These are phyloP conservation scores for Netelia melanura DNA, from an alignment of 2,888 invertebrate genomes.

Conservation along the genomic window DNA sequence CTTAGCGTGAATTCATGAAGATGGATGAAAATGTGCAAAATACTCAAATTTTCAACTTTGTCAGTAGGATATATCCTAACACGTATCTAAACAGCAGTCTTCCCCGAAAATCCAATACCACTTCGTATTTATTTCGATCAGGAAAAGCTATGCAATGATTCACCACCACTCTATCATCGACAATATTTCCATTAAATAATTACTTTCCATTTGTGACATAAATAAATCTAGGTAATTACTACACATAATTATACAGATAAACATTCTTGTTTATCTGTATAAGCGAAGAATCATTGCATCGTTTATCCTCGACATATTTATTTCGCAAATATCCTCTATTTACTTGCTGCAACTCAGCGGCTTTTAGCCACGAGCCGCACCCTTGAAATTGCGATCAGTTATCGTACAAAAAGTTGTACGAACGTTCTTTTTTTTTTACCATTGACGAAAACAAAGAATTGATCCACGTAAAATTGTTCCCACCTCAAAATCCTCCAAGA, in stretches of 20 bases:
- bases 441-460: conserved; percentile 19
- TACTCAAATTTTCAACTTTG: conserved; percentile 16
- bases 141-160: conserved; percentile 7
- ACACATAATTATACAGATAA: too few relatives aligned
- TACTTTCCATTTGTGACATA: too few relatives aligned
- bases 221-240: too few relatives aligned
- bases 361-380: not conserved
- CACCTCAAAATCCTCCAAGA: conserved; percentile 71
- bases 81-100: conserved; percentile 38
- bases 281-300: not conserved
- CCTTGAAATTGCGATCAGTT: conserved; percentile 35
- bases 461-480: conserved; percentile 33
- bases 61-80: conserved; percentile 53
- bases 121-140: conserved; percentile 30
- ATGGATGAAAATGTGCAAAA: conserved; percentile 33
- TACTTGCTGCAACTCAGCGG: conserved; percentile 21
- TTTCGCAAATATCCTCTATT: conserved; percentile 15
- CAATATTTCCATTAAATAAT: too few relatives aligned
- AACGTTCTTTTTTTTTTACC: not conserved
- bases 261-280: not conserved
- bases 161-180: not conserved
- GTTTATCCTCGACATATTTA: not conserved
- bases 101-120: conserved; percentile 31
- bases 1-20: conserved; percentile 12
- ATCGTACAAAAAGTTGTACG: conserved; percentile 44